phyloP scores from a whole-genome alignment of 1,140 invertebrate genomes.

The Aphidius ervi region DNA sequence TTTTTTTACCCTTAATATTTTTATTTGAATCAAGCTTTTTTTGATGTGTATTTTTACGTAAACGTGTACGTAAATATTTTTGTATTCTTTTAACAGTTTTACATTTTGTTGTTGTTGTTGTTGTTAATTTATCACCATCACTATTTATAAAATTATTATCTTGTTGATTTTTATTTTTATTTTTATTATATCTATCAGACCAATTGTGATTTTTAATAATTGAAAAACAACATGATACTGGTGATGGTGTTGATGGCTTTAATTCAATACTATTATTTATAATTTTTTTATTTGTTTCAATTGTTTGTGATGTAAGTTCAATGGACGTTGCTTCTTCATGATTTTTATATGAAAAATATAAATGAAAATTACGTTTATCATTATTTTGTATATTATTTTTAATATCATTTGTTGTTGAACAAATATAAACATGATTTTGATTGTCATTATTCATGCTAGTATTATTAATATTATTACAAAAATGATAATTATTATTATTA shows the following conservation, averaged over 20 bases:
- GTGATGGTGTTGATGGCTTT: constrained; percentile 45
- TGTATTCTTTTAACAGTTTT: constrained; percentile 41
- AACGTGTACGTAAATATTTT: constrained; percentile 38
- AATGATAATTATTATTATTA: constrained; percentile 29
- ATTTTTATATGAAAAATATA: constrained; percentile 45
- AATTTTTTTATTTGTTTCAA: constrained; percentile 2
- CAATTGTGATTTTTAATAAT: constrained; percentile 31
- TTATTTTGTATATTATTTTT: constrained; percentile 11
- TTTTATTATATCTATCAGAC: constrained; percentile 21
- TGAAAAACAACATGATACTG: constrained; percentile 48
- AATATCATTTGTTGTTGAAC: constrained; percentile 30
- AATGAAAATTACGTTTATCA: constrained; percentile 39
- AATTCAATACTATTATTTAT: constrained; percentile 26
- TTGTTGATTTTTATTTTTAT: constrained; percentile 14
- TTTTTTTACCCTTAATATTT: constrained; percentile 22
- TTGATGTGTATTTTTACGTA: constrained; percentile 36
- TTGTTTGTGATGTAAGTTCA: constrained; percentile 36
- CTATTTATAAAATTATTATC: constrained; percentile 1
- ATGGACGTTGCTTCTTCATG: constrained; percentile 40
- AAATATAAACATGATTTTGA: constrained; percentile 34
- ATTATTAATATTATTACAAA: constrained; percentile 22
- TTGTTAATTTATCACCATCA: constrained; percentile 23
- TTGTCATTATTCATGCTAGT: constrained; percentile 13
- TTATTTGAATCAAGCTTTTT: constrained; percentile 25
- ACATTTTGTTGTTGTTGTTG: constrained; percentile 27